Conservation (phyloP, 2,113 vertebrate species). For the Rhineura floridana region DNA sequence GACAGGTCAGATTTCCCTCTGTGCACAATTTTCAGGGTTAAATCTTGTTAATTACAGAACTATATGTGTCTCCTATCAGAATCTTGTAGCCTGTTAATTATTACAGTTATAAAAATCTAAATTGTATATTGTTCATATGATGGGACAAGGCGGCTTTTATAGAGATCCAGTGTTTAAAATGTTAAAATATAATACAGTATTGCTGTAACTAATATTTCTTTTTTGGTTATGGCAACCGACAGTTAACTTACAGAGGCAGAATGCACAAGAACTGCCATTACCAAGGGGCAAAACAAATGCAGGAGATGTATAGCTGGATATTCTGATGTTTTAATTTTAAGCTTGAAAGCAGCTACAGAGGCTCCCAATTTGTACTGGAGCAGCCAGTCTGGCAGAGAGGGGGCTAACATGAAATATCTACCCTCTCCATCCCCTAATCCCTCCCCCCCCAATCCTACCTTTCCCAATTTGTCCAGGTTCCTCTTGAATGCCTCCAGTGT, state of each 20-base stretch:
- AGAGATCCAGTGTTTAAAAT: background rate
- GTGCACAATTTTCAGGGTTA: conserved; percentile 55
- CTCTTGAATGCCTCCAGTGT: too few species aligned
- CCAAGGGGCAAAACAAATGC: background rate
- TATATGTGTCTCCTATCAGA: conserved; percentile 34
- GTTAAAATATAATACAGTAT: background rate
- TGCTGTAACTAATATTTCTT: background rate
- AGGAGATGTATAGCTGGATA: background rate
- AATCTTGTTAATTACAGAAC: conserved; percentile 32
- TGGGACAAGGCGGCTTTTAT: background rate
- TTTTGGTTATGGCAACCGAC: background rate
- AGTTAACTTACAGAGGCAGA: background rate
- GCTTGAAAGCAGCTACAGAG: background rate
- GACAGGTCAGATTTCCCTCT: background rate
- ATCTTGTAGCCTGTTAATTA: conserved; percentile 38
- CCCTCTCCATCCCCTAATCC: too few species aligned
- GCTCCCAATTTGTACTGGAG: background rate
- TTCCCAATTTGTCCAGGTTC: too few species aligned
- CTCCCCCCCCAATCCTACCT: background rate
- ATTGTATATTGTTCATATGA: background rate
- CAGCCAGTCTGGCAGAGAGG: background rate
- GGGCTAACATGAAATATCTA: too few species aligned
- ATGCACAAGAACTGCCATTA: background rate
- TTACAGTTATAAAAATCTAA: background rate
- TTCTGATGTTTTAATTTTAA: background rate